These are phyloP conservation scores for Hylyphantes graminicola DNA, from an alignment of 1,140 invertebrate species.

Conservation along the genomic window DNA sequence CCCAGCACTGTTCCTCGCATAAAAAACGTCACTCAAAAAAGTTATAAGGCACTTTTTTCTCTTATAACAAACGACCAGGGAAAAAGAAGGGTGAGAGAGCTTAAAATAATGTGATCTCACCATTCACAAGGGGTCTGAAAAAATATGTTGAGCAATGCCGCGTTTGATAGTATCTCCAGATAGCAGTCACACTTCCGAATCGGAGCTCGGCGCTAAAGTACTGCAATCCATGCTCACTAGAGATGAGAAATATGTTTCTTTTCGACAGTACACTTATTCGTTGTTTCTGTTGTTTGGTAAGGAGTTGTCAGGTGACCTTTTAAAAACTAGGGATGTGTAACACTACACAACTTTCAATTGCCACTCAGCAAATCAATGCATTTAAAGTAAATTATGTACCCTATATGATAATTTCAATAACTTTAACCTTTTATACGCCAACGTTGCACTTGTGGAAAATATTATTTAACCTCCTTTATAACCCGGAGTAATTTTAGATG, in stretches of 20 bases:
- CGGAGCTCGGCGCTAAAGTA: not conserved
- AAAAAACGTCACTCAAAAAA: not conserved
- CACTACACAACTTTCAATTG: too few species aligned
- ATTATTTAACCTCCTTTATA: too few species aligned
- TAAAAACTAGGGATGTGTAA: too few species aligned
- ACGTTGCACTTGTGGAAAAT: too few species aligned
- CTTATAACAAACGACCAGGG: conserved; percentile 33
- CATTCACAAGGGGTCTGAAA: conserved; percentile 37
- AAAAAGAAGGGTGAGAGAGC: conserved; percentile 37
- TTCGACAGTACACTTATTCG: too few species aligned
- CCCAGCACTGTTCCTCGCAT: conserved; percentile 18
- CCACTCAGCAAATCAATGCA: too few species aligned
- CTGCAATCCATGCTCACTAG: conserved; percentile 20
- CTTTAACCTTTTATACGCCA: too few species aligned
- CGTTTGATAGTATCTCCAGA: conserved; percentile 49
- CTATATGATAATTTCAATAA: too few species aligned
- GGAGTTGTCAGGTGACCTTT: too few species aligned
- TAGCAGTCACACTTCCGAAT: conserved; percentile 41
- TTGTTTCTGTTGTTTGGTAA: too few species aligned
- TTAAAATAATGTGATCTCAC: conserved; percentile 49
- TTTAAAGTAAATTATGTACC: too few species aligned
- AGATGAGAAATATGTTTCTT: not conserved
- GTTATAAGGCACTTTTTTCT: conserved; percentile 5
- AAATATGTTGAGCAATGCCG: conserved; percentile 43
- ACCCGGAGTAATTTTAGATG: too few species aligned